phyloP scores from a whole-genome alignment of 2,113 vertebrate genomes.

The Henicopernis longicauda region DNA sequence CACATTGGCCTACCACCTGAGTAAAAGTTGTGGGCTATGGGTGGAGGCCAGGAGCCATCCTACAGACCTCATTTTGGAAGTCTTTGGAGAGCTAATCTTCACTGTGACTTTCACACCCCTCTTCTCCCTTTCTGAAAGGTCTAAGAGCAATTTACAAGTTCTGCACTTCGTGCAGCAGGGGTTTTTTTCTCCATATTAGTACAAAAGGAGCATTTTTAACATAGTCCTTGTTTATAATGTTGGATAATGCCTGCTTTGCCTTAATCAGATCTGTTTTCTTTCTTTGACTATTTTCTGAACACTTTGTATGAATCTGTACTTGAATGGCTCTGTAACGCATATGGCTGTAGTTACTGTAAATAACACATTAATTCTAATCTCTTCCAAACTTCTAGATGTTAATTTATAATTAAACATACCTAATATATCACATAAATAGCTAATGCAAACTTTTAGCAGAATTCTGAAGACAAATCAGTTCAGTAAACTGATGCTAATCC shows the following conservation, averaged over 20 bases:
- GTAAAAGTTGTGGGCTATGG: background rate
- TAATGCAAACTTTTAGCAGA: background rate
- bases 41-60: background rate
- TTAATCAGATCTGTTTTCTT: background rate
- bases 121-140: background rate
- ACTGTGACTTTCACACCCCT: background rate
- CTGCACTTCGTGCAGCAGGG: background rate
- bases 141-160: background rate
- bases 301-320: background rate
- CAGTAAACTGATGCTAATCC: background rate
- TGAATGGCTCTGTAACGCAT: background rate
- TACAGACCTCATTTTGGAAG: background rate
- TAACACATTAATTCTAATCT: background rate
- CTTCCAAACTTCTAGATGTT: background rate
- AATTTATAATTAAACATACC: background rate
- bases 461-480: background rate
- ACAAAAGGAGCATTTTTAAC: background rate
- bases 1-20: background rate
- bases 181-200: background rate
- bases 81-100: background rate
- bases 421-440: background rate
- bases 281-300: background rate
- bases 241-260: background rate
- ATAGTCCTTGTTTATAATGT: background rate
- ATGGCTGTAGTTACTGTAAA: background rate